Percentiles rank a stretch among this genome's conserved stretches.
Evolutionary conservation across 1,140 invertebrate species (phyloP).

Genomic region (Lethrus apterus): DNA sequence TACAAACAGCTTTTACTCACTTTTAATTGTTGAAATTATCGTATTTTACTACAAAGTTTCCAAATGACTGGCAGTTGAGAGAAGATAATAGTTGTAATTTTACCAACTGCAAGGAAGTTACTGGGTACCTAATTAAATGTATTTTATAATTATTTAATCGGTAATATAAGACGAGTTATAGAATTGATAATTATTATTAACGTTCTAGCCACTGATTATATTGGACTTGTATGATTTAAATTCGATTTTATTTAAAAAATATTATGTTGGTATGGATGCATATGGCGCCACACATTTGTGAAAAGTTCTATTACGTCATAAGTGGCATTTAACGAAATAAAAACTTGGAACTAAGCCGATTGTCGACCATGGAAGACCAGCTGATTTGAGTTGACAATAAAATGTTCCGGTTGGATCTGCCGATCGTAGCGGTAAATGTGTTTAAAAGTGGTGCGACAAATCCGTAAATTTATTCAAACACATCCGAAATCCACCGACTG

Average conservation of each 20-base stretch:
- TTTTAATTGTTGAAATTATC: no score
- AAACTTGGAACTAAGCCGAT: constrained; percentile 9
- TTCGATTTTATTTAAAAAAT: no score
- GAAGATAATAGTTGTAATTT: no score
- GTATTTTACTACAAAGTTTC: not conserved
- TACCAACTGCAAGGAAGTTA: no score
- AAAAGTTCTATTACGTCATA: constrained; percentile 4
- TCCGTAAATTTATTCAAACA: constrained; percentile 22
- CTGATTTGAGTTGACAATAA: constrained; percentile 39
- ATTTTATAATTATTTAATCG: no score
- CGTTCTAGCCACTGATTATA: no score
- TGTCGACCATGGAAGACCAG: constrained; percentile 38
- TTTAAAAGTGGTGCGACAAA: constrained; percentile 27
- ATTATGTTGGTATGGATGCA: no score
- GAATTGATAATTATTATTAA: no score
- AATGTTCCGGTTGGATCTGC: constrained; percentile 35
- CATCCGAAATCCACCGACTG: constrained; percentile 14
- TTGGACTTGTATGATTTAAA: no score
- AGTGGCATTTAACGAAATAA: constrained; percentile 9
- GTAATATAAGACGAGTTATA: no score
- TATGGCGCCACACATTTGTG: constrained; percentile 1
- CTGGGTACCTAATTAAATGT: no score
- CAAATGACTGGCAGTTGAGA: constrained; percentile 9
- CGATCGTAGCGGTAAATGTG: constrained; percentile 30
- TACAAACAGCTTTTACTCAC: no score